Conservation (phyloP, 2,888 invertebrate genomes). For the Dicyrtoma fusca region DNA sequence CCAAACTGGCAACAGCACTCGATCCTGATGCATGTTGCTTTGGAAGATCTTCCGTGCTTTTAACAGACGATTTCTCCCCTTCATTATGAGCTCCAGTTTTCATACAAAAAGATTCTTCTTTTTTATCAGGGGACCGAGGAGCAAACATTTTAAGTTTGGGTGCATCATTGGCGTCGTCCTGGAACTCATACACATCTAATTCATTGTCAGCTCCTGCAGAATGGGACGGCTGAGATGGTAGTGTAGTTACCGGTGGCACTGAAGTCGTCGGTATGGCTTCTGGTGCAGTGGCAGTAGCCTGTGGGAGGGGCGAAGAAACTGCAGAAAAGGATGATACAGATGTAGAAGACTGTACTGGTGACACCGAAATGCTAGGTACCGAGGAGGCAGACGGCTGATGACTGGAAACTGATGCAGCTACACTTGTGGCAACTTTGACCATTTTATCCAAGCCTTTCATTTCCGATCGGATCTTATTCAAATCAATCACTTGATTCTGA, state of each 20-base stretch:
- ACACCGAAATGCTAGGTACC: background rate
- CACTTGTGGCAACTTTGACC: slow-evolving; percentile 60
- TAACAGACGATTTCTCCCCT: slow-evolving; percentile 13
- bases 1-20: background rate
- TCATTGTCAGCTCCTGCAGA: slow-evolving; percentile 39
- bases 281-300: background rate
- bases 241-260: background rate
- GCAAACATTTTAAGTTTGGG: slow-evolving; percentile 54
- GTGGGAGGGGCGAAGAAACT: no score
- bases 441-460: slow-evolving; percentile 76
- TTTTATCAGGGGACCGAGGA: slow-evolving; percentile 51
- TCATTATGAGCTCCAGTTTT: slow-evolving; percentile 17
- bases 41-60: slow-evolving; percentile 2
- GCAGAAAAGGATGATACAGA: background rate
- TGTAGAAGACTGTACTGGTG: background rate
- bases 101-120: slow-evolving; percentile 38
- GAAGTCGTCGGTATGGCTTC: background rate
- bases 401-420: background rate
- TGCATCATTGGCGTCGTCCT: slow-evolving; percentile 51
- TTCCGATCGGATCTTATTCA: slow-evolving; percentile 82
- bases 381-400: background rate
- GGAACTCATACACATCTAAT: slow-evolving; percentile 53
- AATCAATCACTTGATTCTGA: slow-evolving; percentile 69
- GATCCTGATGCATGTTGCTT: background rate
- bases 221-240: background rate